These are phyloP conservation scores for Metalampra italica DNA, from an alignment of 2,888 invertebrate genomes.

Conservation along the genomic window DNA sequence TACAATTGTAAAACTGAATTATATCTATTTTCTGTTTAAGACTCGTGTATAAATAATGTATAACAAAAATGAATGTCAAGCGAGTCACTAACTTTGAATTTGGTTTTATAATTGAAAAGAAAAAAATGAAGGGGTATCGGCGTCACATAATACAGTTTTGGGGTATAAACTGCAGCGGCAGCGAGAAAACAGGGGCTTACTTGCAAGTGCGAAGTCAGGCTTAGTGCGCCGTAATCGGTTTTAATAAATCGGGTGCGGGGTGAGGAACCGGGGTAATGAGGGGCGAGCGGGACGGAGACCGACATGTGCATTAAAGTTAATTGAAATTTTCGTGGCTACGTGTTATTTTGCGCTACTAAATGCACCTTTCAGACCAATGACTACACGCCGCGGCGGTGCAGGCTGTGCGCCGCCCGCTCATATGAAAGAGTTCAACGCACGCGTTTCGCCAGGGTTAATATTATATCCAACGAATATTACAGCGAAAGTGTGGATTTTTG, in stretches of 20 bases:
- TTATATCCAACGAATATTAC: too few species aligned
- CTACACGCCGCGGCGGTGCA: conserved; percentile 27
- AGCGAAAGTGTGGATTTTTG: too few species aligned
- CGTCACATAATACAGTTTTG: conserved; percentile 39
- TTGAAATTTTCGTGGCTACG: conserved; percentile 70
- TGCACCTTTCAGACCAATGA: conserved; percentile 59
- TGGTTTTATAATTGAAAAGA: not conserved
- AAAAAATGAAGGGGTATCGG: conserved; percentile 22
- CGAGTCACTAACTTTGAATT: not conserved
- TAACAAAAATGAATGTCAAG: too few species aligned
- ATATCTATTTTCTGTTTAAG: too few species aligned
- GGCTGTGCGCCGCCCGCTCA: conserved; percentile 8
- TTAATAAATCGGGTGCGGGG: conserved; percentile 51
- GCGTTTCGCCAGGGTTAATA: not conserved
- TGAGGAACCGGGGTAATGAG: conserved; percentile 16
- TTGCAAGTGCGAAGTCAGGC: conserved; percentile 51
- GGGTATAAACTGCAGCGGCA: conserved; percentile 44
- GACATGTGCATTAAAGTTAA: conserved; percentile 68
- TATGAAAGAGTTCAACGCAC: conserved; percentile 41
- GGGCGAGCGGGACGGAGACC: conserved; percentile 20
- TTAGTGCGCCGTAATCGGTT: conserved; percentile 51
- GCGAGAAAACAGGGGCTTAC: conserved; percentile 53
- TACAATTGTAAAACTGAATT: too few species aligned
- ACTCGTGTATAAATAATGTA: too few species aligned
- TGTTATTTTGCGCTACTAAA: conserved; percentile 66